Percentiles rank a stretch among this genome's conserved stretches.
phyloP scores from a whole-genome alignment of 2,888 invertebrate genomes.

The Amiota mariae region DNA sequence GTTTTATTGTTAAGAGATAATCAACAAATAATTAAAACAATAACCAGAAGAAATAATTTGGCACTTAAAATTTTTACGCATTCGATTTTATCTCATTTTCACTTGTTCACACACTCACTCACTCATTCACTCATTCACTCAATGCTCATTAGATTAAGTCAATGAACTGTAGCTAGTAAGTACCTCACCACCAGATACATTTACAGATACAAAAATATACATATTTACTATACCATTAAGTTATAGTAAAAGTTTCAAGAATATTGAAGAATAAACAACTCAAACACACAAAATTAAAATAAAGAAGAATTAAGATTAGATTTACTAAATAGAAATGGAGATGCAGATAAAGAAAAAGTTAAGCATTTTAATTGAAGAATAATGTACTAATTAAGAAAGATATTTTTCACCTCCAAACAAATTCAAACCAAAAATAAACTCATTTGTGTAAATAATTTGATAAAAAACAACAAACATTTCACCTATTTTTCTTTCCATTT shows the following conservation, averaged over 20 bases:
- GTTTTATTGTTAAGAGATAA: background rate
- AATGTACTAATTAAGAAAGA: constrained; percentile 18
- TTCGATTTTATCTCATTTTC: background rate
- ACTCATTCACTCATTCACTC: background rate
- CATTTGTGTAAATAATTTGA: constrained; percentile 24
- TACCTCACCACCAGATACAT: background rate
- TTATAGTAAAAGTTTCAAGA: background rate
- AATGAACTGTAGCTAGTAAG: constrained; percentile 17
- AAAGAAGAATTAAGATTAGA: background rate
- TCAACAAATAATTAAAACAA: too few relatives aligned
- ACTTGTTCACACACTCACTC: background rate
- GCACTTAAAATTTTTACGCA: constrained; percentile 11
- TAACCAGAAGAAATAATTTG: background rate
- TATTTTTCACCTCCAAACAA: constrained; percentile 1
- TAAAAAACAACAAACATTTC: constrained; percentile 7
- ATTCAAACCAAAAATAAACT: constrained; percentile 1
- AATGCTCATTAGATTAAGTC: background rate
- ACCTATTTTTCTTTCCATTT: too few relatives aligned
- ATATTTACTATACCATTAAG: too few relatives aligned
- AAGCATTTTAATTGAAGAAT: constrained; percentile 13
- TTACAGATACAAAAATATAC: background rate
- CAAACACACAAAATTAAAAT: background rate
- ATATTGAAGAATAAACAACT: background rate
- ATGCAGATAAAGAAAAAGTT: background rate
- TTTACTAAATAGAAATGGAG: background rate